Evolutionary conservation across 1,140 invertebrate species (phyloP), one percentile per base, ranked within the genome.

Genomic region (Drosophila jambulina): DNA sequence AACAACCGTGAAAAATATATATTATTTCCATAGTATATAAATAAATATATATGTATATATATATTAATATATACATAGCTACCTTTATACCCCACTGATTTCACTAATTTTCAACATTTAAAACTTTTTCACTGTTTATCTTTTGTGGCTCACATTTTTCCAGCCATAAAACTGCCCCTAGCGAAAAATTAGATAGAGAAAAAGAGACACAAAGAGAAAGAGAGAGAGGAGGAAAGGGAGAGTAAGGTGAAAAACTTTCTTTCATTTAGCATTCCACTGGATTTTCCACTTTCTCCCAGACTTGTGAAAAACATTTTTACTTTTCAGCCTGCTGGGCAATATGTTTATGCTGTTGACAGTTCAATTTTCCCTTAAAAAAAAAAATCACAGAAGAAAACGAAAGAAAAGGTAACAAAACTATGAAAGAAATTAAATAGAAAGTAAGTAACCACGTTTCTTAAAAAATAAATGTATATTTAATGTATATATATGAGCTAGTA

Each of bases 341-440:
- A 67, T 65, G 49, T 64, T 84, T 68, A 53, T 84, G 81, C 63
- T 58, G 67, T 80, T 85, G 82, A 84, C 82, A 85, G 82, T 85
- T 85, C 63, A 84, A 80, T 85, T 85, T 84, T 68, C 40, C 42
- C 48, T 53, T 34, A 19, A 45, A 42, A 60, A 64, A 69, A 40
- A n/a, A 9, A 7, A 51, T 15, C 45, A 48, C 4, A 54, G 7
- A 23, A 38, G 21, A 42, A 21, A 34, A 27, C 9, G 6, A 12
- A 19, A 29, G 21, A 29, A 21, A 53, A 69, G 40, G 17, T 19
- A 46, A 40, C 25, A 23, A 12, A 69, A 48, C 68, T 57, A 48
- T 67, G 13, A n/a, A 6, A 25, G 12, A 48, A 15, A 6, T 13
- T 1, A 45, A 61, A 61, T 45, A 29, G 29, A 12, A 9, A 3